Evolutionary conservation across 2,113 vertebrate species (phyloP), one percentile per base, ranked within the genome.

Genomic region (Calyptomena viridis): DNA sequence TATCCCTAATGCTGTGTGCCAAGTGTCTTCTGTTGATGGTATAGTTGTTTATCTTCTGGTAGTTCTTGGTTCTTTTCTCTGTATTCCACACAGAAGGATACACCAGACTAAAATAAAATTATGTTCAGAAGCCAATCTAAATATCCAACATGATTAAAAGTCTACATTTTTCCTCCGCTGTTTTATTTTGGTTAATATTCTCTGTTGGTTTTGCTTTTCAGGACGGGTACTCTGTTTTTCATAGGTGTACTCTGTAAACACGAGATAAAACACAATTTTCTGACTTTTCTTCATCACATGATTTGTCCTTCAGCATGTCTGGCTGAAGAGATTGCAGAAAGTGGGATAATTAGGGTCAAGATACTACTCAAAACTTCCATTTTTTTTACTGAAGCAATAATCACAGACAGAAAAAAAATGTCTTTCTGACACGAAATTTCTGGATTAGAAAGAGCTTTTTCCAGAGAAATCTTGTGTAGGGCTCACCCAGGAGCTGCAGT

Each of bases 1-100:
- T 55, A 50, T 7, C 18, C 6, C 4, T 6, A 9, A 16, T 31
- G 5, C 3, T 52, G 1, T 44, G 8, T 15, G 2, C 15, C 46
- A 9, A 35, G 4, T 37, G 9, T 14, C 27, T 88, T 47, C 8
- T 30, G 9, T 49, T 52, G 37, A 17, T 46, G 20, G 11, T 10
- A 12, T 47, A 16, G 11, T 31, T 27, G 10, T 42, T 81, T 14
- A n/a, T 12, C 14, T 46, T 62, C 6, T 25, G 11, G 2, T 12
- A n/a, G 1, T 10, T 42, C 27, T n/a, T 53, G 3, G 1, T 42
- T 78, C 5, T 59, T 72, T 39, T 46, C 12, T 44, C 30, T 37
- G 3, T 75, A 15, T 33, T 46, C 4, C 25, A 10, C 20, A 12
- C 2, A 23, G 31, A 20, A 20, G 18, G 67, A 63, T 10, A 46